These are phyloP conservation scores for Drosophila parvula DNA, from an alignment of 1,140 invertebrate species.

Conservation along the genomic window DNA sequence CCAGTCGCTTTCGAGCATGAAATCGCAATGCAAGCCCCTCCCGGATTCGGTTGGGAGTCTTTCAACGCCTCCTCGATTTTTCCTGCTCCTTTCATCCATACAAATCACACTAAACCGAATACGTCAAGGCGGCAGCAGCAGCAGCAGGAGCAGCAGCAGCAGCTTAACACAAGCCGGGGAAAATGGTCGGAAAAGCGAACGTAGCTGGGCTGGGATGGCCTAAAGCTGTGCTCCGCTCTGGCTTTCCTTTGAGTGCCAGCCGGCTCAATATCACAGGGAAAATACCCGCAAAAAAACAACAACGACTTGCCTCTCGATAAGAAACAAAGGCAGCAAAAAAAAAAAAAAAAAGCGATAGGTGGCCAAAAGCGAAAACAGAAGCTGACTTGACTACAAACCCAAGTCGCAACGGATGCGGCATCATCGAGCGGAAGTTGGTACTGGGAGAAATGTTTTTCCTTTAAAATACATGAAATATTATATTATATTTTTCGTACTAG, in stretches of 20 bases:
- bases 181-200: constrained; percentile 12
- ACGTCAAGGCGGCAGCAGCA: constrained; percentile 63
- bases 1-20: constrained; percentile 54
- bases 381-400: constrained; percentile 73
- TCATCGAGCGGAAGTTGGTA: constrained; percentile 19
- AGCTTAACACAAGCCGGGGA: constrained; percentile 31
- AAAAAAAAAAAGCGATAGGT: constrained; percentile 11
- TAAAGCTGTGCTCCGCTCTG: constrained; percentile 37
- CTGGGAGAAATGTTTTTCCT: not conserved
- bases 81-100: constrained; percentile 37
- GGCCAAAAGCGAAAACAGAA: constrained; percentile 66
- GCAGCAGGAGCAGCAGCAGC: constrained; percentile 35
- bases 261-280: constrained; percentile 56
- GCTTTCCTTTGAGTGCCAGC: constrained; percentile 74
- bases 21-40: constrained; percentile 41
- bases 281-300: constrained; percentile 70
- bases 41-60: not conserved
- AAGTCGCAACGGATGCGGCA: constrained; percentile 72
- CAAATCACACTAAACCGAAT: constrained; percentile 79
- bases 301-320: constrained; percentile 5
- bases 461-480: no score
- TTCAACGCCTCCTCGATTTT: constrained; percentile 1
- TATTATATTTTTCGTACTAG: no score
- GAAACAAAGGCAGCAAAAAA: constrained; percentile 36
- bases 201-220: not conserved